A percentile compares a stretch with the other conserved stretches of the same genome.
phyloP scores from a whole-genome alignment of 2,888 invertebrate species.

The Rhopalosiphum nymphaeae region DNA sequence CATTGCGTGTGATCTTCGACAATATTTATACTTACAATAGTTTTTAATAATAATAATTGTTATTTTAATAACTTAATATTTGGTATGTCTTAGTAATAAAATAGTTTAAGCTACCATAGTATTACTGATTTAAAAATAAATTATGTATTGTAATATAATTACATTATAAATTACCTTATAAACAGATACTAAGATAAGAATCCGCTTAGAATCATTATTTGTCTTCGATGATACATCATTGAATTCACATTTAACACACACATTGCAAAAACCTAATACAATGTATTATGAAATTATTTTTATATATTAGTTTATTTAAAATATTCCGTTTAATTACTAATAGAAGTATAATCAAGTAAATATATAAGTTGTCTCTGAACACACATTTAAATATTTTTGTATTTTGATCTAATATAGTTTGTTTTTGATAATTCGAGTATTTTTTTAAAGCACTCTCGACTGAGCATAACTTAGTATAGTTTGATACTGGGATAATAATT shows the following conservation, averaged over 20 bases:
- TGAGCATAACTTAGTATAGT: background rate
- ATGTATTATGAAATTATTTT: background rate
- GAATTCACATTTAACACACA: background rate
- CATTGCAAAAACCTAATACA: background rate
- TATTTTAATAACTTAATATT: background rate
- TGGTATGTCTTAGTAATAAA: background rate
- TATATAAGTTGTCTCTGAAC: background rate
- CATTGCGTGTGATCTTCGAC: accelerated
- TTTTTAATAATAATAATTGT: background rate
- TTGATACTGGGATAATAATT: background rate
- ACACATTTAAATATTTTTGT: background rate
- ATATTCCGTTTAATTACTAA: background rate
- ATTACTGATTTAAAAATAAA: background rate
- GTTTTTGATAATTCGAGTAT: background rate
- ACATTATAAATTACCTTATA: too few relatives aligned
- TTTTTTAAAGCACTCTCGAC: background rate
- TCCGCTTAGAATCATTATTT: background rate
- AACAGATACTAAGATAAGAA: too few relatives aligned
- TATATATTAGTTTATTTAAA: background rate
- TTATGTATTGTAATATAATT: background rate
- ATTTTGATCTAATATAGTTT: background rate
- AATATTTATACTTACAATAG: background rate
- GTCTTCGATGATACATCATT: background rate
- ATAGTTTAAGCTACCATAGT: background rate
- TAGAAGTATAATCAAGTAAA: background rate